Evolutionary conservation across 2,888 invertebrate species (phyloP).

Genomic region (Pilophorus perplexus): DNA sequence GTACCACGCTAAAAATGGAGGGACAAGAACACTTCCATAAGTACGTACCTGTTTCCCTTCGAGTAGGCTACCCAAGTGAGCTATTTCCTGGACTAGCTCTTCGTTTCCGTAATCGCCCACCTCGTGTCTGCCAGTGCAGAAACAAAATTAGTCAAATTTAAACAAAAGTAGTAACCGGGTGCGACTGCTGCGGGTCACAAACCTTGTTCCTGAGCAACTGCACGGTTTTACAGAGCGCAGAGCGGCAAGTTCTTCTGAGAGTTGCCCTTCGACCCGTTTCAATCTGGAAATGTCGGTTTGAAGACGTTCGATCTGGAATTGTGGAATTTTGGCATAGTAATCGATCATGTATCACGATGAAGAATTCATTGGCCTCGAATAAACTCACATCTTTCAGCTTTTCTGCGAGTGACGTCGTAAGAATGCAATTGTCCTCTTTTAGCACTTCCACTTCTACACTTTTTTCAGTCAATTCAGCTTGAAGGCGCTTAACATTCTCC

Average conservation of each 20-base stretch:
- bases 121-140: neutral
- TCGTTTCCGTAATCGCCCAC: neutral
- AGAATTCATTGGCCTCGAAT: no score
- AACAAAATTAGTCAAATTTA: neutral
- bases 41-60: slow-evolving; percentile 25
- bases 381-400: slow-evolving; percentile 6
- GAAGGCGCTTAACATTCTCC: neutral
- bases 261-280: neutral
- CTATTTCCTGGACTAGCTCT: slow-evolving; percentile 12
- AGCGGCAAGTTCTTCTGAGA: neutral
- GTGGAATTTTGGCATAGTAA: no score
- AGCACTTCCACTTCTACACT: slow-evolving; percentile 1
- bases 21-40: no score
- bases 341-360: no score
- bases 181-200: no score
- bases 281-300: neutral
- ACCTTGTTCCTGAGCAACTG: neutral
- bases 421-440: neutral
- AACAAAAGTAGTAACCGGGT: no score
- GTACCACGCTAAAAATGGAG: no score
- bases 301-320: neutral
- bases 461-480: neutral
- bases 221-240: neutral
- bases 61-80: slow-evolving; percentile 1
- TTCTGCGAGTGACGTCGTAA: neutral